These are phyloP conservation scores for Panagrolaimus sp. DNA, from an alignment of 1,140 invertebrate genomes.

Conservation along the genomic window DNA sequence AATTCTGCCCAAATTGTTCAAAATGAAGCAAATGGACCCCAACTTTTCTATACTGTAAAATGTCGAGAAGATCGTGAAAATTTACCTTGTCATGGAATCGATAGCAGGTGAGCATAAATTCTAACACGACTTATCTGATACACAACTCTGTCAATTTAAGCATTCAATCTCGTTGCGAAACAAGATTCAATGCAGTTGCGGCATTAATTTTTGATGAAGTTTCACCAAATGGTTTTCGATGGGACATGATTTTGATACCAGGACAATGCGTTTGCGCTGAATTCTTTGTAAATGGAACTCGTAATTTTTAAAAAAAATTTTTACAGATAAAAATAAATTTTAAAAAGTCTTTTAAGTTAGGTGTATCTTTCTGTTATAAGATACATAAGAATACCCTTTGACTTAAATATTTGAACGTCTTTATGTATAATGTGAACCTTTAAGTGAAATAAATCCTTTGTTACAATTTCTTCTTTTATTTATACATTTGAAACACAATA, in stretches of 20 bases:
- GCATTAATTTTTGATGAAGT: constrained; percentile 3
- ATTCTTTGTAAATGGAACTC: background rate
- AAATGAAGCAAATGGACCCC: constrained; percentile 13
- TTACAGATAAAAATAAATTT: too few relatives aligned
- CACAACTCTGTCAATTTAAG: background rate
- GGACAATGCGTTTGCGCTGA: constrained; percentile 8
- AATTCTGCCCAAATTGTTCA: constrained; percentile 8
- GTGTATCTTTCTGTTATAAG: too few relatives aligned
- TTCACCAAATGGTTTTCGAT: constrained; percentile 1
- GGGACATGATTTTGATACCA: constrained; percentile 11
- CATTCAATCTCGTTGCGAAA: constrained; percentile 8
- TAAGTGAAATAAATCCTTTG: too few relatives aligned
- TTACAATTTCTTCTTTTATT: too few relatives aligned
- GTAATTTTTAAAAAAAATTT: too few relatives aligned
- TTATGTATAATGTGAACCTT: too few relatives aligned
- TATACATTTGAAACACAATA: too few relatives aligned
- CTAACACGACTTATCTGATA: too few relatives aligned
- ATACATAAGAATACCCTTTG: too few relatives aligned
- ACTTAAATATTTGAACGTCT: too few relatives aligned
- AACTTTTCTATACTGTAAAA: constrained; percentile 12
- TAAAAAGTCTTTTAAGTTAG: too few relatives aligned
- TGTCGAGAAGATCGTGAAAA: constrained; percentile 3
- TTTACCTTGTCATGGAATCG: constrained; percentile 1
- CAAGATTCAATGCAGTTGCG: background rate
- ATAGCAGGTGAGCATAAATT: background rate